Evolutionary conservation across 2,113 vertebrate species (phyloP).

Genomic region (Sorex fumeus): DNA sequence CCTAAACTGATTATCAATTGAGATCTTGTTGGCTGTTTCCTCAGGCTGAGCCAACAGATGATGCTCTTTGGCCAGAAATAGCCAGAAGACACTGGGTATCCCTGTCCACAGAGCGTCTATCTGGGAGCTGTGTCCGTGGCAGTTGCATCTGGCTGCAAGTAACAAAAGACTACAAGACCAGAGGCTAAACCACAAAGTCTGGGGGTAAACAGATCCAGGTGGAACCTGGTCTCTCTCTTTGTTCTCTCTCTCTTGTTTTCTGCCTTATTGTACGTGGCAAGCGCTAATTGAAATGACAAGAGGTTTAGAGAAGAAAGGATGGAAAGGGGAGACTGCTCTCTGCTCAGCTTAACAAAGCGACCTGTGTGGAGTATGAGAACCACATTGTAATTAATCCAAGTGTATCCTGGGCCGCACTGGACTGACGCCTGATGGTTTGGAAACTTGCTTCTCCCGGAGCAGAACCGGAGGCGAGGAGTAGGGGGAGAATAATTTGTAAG

Average conservation of each 20-base stretch:
- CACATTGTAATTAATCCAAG: conserved; percentile 13
- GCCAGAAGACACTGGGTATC: neutral
- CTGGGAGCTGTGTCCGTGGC: neutral
- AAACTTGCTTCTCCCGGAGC: neutral
- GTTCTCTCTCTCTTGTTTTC: neutral
- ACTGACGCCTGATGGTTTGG: neutral
- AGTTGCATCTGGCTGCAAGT: neutral
- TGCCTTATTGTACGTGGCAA: too few species aligned
- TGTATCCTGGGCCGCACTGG: neutral
- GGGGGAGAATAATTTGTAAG: neutral
- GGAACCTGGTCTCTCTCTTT: neutral
- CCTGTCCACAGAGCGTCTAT: neutral
- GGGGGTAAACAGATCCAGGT: neutral
- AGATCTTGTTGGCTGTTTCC: neutral
- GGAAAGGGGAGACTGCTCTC: conserved; percentile 1
- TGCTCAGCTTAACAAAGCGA: conserved; percentile 41
- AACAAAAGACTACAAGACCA: neutral
- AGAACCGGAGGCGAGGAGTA: too few species aligned
- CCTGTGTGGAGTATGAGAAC: conserved; percentile 3
- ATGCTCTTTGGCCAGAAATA: neutral
- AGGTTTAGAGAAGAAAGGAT: conserved; percentile 8
- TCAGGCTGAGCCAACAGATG: neutral
- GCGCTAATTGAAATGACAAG: conserved; percentile 20
- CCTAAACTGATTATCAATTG: neutral
- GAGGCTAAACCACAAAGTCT: neutral